These are phyloP conservation scores for Cacatua alba DNA, from an alignment of 2,113 vertebrate genomes.

Conservation along the genomic window DNA sequence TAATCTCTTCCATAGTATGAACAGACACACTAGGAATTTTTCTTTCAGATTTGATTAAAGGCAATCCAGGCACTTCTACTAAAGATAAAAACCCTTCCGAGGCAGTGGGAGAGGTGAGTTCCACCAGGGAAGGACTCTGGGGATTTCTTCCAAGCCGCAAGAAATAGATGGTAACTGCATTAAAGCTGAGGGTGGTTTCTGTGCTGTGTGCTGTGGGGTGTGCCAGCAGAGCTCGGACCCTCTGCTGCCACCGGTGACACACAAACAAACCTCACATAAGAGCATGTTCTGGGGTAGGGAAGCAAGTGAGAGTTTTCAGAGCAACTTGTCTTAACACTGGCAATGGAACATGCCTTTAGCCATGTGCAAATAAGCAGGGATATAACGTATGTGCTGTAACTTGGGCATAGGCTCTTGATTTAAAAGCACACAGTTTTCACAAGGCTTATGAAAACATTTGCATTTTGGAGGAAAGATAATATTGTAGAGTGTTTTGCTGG, in stretches of 20 bases:
- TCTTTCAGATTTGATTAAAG: not conserved
- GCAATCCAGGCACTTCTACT: not conserved
- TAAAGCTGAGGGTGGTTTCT: not conserved
- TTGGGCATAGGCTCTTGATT: not conserved
- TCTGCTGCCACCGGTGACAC: not conserved
- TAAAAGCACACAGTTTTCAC: not conserved
- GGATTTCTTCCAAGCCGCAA: not conserved
- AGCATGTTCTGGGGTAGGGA: not conserved
- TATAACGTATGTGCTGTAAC: accelerated
- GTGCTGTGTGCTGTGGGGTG: not conserved
- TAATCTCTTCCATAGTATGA: not conserved
- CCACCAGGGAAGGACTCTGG: not conserved
- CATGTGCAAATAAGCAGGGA: not conserved
- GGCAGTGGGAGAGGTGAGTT: not conserved
- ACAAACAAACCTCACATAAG: not conserved
- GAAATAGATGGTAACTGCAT: not conserved
- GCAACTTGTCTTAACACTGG: not conserved
- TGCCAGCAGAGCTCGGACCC: not conserved
- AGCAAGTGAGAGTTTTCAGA: not conserved
- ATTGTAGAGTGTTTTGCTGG: not conserved
- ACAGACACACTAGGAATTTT: not conserved
- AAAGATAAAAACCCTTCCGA: not conserved
- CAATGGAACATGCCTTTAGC: not conserved
- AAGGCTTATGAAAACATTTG: not conserved
- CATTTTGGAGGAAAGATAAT: not conserved